Base-by-base conservation (phyloP, 2,888 invertebrate genomes). In the Oasisia sp. region DNA sequence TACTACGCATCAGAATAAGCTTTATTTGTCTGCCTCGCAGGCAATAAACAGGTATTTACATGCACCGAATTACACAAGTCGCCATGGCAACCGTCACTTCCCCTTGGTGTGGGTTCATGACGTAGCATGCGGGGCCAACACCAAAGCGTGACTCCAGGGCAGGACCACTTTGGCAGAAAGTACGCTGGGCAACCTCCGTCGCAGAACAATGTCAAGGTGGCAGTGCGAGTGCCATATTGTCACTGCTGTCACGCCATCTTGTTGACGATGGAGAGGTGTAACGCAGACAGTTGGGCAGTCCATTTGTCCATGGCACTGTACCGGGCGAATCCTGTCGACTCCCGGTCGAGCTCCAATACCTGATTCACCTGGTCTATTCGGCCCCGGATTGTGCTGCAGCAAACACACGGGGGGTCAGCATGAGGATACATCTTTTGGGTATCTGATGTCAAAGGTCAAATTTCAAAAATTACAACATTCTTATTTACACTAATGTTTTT, bases 291-390 rank as follows among this genome's bases (percentile, higher is more conserved):
- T 97, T 99, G 99, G 96, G 98, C 97, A 93, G 99, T 98, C 99
- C 99, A 99, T 97, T 98, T 98, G 97, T 99, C 99, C 95, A 99
- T 97, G 91, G 99, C 99, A 95, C 97, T 97, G 97, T 99, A 99
- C 93, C 99, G 97, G 91, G 98, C 98, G 91, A 98, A 98, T 95
- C 98, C 98, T 94, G 98, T 97, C 27, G 94, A 93, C 92, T 96
- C 96, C 90, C 94, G 94, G 96, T 98, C 98, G 96, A 99, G 97
- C 96, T 99, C 98, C 94, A 99, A 97, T 93, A 99, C 99, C 94
- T 98, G 98, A 97, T 99, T 98, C 93, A 99, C 98, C 97, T 99
- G 99, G 94, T 97, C 97, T 94, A 97, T 97, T 91, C 97, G 95
- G 19, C 97, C 97, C 94, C 96, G 95, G 92, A 97, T 97, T 45